Percentiles rank a stretch among this genome's conserved stretches.
Conservation (phyloP, 2,888 invertebrate genomes). For the Eupelmus urozonus region DNA sequence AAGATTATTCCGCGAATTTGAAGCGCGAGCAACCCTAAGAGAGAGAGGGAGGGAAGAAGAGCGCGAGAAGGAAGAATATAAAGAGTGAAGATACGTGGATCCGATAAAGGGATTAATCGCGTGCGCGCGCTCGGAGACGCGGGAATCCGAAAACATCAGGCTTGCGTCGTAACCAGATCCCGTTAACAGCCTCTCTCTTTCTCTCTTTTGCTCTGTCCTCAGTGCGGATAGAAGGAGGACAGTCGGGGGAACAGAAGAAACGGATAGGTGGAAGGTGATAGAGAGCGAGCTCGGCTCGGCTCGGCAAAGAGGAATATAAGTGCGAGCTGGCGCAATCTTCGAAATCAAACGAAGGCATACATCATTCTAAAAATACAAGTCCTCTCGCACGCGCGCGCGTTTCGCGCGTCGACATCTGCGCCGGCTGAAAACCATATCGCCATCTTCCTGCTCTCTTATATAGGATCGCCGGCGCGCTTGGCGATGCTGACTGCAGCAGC, state of each 20-base stretch:
- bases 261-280: constrained; percentile 3
- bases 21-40: constrained; percentile 21
- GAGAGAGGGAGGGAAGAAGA: constrained; percentile 3
- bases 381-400: no score
- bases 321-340: constrained; percentile 68
- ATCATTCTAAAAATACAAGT: constrained; percentile 74
- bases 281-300: neutral
- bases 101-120: constrained; percentile 60
- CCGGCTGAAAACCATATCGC: constrained; percentile 3
- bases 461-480: constrained; percentile 19
- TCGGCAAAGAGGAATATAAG: constrained; percentile 5
- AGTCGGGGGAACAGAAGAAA: neutral
- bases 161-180: constrained; percentile 70
- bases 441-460: constrained; percentile 6
- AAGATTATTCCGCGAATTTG: constrained; percentile 51
- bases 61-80: constrained; percentile 33
- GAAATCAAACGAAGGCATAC: constrained; percentile 73
- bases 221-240: constrained; percentile 28
- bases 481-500: neutral
- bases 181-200: constrained; percentile 65
- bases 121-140: no score
- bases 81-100: constrained; percentile 62
- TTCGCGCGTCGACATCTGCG: constrained; percentile 44
- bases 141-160: constrained; percentile 66
- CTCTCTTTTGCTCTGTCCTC: constrained; percentile 55